Base-by-base conservation (phyloP, 2,113 vertebrate species). In the Daboia siamensis region DNA sequence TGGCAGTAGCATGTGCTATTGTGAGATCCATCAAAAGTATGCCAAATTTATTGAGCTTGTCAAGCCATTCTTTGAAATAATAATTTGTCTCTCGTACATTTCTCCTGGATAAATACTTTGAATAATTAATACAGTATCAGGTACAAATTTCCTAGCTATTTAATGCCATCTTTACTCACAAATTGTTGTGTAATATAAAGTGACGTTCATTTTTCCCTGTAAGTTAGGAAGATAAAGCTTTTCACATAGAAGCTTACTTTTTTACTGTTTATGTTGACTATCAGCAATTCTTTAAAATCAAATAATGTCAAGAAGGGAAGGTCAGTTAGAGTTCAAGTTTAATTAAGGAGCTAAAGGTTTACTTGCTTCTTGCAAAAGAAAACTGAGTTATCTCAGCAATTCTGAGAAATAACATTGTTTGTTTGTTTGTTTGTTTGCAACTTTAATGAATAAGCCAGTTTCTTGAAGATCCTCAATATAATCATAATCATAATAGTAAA, bases 101-200 rank as follows among this genome's bases (percentile, higher is more conserved):
- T 92, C 90, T 93, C 46, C 80, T n/a, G 39, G 64, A 92, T 89
- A 92, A 95, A 94, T 20, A 95, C 90, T 92, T 89, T 93, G 84
- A 94, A 94, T 94, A 90, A 91, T 93, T 94, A 92, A 94, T 59
- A 94, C 93, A 86, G 12, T 26, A 61, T 48, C 20, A 90, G 17
- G 55, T 86, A 94, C 86, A 89, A 4, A 92, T 93, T 93, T 74
- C 51, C 29, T 93, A 90, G 23, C 20, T 91, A 1, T 90, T 95
- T 93, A 93, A 90, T 48, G 80, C 94, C 94, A 93, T 93, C 26
- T 93, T 95, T 95, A 87, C 44, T 95, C 55, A 93, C 93, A 94
- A 93, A 94, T 93, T 51, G 74, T 90, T 88, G 23, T 48, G 95
- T 90, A 89, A 90, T 90, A 11, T 29, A 51, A 87, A 2, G 85